phyloP scores from a whole-genome alignment of 2,113 vertebrate species.

The Rousettus leschenaultii region DNA sequence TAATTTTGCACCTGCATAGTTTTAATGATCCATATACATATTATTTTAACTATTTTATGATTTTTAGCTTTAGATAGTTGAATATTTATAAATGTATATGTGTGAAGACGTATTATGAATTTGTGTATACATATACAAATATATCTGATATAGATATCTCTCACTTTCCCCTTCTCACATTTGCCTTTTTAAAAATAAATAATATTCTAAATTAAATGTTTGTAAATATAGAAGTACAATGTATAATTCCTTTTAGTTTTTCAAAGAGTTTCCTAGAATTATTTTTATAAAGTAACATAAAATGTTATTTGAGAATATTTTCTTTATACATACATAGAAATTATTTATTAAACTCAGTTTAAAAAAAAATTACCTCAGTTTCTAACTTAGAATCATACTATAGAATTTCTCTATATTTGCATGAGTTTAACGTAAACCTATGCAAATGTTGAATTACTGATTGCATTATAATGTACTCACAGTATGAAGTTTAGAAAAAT shows the following conservation, averaged over 20 bases:
- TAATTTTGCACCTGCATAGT: neutral
- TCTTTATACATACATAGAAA: neutral
- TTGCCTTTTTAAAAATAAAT: neutral
- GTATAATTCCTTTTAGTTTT: neutral
- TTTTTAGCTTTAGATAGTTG: neutral
- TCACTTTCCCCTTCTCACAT: neutral
- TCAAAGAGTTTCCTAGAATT: neutral
- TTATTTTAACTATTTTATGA: neutral
- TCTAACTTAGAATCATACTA: neutral
- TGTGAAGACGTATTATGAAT: neutral
- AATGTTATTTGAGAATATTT: neutral
- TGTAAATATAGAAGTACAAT: neutral
- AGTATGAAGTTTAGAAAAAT: neutral
- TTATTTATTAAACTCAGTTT: neutral
- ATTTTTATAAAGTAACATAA: neutral
- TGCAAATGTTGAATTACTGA: neutral
- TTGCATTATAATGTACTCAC: neutral
- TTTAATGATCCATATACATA: neutral
- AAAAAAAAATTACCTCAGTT: neutral
- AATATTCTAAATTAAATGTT: neutral
- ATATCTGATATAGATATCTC: neutral
- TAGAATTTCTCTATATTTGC: neutral
- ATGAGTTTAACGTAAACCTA: neutral
- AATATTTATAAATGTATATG: neutral
- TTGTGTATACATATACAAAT: neutral